Evolutionary conservation across 2,113 vertebrate species (phyloP).

Genomic region (Syrmaticus mikado): DNA sequence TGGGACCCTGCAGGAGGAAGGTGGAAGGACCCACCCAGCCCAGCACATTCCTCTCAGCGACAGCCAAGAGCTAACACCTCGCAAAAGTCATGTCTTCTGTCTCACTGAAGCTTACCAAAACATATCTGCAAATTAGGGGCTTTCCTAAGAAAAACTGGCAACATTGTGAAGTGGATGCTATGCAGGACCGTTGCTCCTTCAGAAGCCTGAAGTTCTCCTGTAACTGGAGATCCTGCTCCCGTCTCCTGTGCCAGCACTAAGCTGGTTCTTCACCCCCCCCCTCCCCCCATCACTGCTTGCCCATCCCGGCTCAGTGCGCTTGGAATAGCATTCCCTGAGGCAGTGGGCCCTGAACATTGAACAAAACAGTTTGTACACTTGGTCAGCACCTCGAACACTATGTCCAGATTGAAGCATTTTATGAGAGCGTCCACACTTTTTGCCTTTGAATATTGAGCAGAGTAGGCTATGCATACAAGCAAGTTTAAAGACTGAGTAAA

Average conservation of each 20-base stretch:
- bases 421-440: background rate
- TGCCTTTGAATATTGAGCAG: background rate
- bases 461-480: background rate
- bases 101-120: background rate
- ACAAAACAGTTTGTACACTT: slow-evolving; percentile 22
- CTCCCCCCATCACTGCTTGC: background rate
- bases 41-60: background rate
- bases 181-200: background rate
- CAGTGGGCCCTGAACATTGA: background rate
- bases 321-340: background rate
- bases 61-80: background rate
- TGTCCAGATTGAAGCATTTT: background rate
- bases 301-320: background rate
- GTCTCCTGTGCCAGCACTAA: background rate
- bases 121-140: background rate
- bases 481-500: background rate
- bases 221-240: background rate
- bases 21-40: background rate
- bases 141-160: background rate
- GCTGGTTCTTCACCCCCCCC: background rate
- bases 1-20: background rate
- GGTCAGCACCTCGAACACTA: background rate
- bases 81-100: background rate
- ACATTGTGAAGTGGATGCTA: background rate
- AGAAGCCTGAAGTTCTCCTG: background rate